Conservation (phyloP, 2,797 vertebrate species). For the Gadopsis bispinosus region DNA sequence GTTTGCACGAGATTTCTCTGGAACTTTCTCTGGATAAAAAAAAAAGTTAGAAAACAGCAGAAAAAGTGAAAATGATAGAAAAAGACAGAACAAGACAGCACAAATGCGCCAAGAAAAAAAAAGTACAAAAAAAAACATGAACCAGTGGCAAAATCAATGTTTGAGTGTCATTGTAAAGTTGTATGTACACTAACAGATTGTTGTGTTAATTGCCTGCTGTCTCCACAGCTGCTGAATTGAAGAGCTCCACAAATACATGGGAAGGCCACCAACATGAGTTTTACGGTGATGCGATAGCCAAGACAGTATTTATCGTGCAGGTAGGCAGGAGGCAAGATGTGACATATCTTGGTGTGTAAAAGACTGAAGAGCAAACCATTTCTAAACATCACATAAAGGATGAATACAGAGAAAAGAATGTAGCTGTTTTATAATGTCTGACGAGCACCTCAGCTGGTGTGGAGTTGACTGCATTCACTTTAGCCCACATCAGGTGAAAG, state of each 20-base stretch:
- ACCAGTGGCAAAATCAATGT: conserved; percentile 23
- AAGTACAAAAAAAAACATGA: conserved; percentile 15
- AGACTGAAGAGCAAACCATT: conserved; percentile 30
- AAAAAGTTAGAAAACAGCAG: background rate
- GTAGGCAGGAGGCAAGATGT: conserved; percentile 3
- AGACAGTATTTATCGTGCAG: conserved; percentile 14
- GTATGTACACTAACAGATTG: conserved; percentile 57
- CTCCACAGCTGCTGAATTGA: conserved; percentile 60
- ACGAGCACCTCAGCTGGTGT: conserved; percentile 67
- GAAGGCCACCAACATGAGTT: conserved; percentile 33
- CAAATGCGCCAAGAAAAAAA: conserved; percentile 1
- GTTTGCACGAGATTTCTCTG: conserved; percentile 7
- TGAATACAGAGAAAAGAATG: background rate
- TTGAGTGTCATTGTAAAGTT: conserved; percentile 18
- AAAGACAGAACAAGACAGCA: background rate
- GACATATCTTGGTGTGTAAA: background rate
- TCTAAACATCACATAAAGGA: background rate
- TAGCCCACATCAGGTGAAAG: conserved; percentile 85
- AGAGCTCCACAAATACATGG: conserved; percentile 28
- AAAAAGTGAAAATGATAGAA: conserved; percentile 10
- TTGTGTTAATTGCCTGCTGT: conserved; percentile 64
- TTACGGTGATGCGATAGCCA: conserved; percentile 9
- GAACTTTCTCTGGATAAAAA: conserved; percentile 2
- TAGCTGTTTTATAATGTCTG: background rate
- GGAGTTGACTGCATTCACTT: conserved; percentile 65